Evolutionary conservation across 2,113 vertebrate species (phyloP), one percentile per base, ranked within the genome.

Genomic region (Ceratotherium simum): DNA sequence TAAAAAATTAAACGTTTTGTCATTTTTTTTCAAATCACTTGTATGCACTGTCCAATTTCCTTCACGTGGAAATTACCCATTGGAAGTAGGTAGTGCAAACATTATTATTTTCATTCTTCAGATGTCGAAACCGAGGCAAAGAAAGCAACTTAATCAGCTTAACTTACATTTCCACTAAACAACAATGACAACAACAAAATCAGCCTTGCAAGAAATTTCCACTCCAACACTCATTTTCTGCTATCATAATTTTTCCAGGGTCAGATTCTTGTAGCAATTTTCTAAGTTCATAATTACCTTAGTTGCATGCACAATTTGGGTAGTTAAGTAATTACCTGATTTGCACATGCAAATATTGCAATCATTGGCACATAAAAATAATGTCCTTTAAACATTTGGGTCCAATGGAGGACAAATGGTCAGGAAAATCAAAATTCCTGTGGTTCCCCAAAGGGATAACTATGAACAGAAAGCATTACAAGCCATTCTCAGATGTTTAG

Each of bases 251-350:
- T 98, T 98, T 97, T 97, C 92, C 92, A 98, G 92, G 86, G 83
- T 97, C 94, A 97, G 73, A 92, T 98, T 92, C 93, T 96, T 97
- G 94, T 79, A 97, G 96, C 94, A 97, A 95, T 98, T 97, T 97
- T 98, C 96, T 78, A 94, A 96, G 51, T 96, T 97, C 95, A 95
- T 98, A 98, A 98, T 98, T 98, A 97, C 72, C 92, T 96, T 97
- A 98, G 96, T 97, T 97, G 94, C 95, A 97, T 97, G 96, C 97
- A 97, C 96, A 97, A 98, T 98, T 97, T 97, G 96, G 96, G 92
- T 98, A 97, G 90, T 98, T 98, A 98, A 98, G 97, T 97, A 97
- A 98, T 97, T 98, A 97, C 76, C 97, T 98, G 97, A 98, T 98
- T 97, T 97, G 95, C 96, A 98, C 97, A 98, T 98, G 97, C 97